Percentiles rank a stretch among this genome's conserved stretches.
Conservation (phyloP, 2,888 invertebrate genomes). For the Synergus umbraculus region DNA sequence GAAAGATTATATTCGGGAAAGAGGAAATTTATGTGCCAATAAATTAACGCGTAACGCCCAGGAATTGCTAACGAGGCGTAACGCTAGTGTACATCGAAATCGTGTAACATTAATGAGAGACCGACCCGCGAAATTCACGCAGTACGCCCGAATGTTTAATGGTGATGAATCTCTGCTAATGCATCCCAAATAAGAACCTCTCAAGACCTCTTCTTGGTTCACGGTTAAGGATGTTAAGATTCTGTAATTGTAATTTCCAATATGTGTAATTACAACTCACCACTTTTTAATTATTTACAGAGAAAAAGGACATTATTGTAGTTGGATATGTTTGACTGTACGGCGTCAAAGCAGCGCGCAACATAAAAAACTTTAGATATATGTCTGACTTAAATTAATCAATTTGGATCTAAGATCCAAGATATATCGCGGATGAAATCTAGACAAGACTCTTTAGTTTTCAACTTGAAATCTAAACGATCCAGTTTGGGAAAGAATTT, state of each 20-base stretch:
- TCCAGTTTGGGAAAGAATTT: not conserved
- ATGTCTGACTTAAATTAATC: not conserved
- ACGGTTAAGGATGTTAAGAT: not conserved
- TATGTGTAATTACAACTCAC: not conserved
- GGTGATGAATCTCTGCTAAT: constrained; percentile 41
- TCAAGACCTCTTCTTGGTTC: not conserved
- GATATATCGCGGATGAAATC: not conserved
- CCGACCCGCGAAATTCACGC: constrained; percentile 50
- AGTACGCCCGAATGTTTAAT: constrained; percentile 41
- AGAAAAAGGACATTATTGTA: too few species aligned
- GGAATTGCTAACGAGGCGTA: constrained; percentile 71
- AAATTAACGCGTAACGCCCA: constrained; percentile 67
- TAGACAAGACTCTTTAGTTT: not conserved
- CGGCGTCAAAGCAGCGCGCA: too few species aligned
- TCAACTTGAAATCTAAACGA: not conserved
- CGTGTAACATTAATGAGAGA: constrained; percentile 55
- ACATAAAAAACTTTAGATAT: not conserved
- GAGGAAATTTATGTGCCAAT: constrained; percentile 72
- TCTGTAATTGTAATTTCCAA: not conserved
- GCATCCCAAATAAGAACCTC: not conserved
- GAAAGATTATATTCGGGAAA: constrained; percentile 69
- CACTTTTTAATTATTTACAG: not conserved
- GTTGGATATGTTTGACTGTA: too few species aligned
- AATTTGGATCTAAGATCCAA: not conserved
- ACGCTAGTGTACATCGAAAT: constrained; percentile 54